Evolutionary conservation across 2,888 invertebrate species (phyloP).

Genomic region (Phytoseiulus persimilis): DNA sequence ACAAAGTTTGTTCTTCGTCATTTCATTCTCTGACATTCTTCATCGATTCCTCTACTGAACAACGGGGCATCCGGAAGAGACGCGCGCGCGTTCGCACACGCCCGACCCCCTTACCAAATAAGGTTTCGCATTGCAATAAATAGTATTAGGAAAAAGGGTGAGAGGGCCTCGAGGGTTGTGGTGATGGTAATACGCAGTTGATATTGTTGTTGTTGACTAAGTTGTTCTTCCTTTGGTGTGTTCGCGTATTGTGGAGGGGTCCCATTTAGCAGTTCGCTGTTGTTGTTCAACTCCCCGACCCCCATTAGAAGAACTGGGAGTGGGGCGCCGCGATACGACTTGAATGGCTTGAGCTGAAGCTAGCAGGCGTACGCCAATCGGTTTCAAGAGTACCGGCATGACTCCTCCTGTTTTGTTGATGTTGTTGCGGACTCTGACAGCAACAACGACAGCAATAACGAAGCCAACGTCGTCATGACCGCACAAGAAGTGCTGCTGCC

Average conservation of each 20-base stretch:
- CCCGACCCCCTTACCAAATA: not conserved
- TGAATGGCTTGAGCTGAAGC: not conserved
- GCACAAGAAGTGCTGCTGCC: not conserved
- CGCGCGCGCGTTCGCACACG: not conserved
- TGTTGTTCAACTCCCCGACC: not conserved
- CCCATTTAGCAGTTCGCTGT: not conserved
- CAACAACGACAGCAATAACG: not conserved
- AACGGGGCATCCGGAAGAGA: not conserved
- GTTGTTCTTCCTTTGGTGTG: not conserved
- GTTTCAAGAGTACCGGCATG: not conserved
- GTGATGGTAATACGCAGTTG: not conserved
- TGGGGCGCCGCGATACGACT: not conserved
- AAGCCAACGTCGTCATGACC: not conserved
- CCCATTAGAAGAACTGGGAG: not conserved
- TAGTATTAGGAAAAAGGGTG: not conserved
- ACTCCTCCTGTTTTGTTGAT: not conserved
- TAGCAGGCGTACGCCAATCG: not conserved
- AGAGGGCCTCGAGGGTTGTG: not conserved
- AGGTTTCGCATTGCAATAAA: not conserved
- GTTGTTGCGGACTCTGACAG: not conserved
- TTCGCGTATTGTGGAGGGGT: not conserved
- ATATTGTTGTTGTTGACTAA: not conserved
- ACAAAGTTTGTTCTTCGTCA: constrained; percentile 5
- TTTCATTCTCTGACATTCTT: not conserved
- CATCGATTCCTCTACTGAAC: not conserved